A percentile compares a stretch with the other conserved stretches of the same genome.
Conservation (phyloP, 2,797 vertebrate genomes). For the Paguma larvata region DNA sequence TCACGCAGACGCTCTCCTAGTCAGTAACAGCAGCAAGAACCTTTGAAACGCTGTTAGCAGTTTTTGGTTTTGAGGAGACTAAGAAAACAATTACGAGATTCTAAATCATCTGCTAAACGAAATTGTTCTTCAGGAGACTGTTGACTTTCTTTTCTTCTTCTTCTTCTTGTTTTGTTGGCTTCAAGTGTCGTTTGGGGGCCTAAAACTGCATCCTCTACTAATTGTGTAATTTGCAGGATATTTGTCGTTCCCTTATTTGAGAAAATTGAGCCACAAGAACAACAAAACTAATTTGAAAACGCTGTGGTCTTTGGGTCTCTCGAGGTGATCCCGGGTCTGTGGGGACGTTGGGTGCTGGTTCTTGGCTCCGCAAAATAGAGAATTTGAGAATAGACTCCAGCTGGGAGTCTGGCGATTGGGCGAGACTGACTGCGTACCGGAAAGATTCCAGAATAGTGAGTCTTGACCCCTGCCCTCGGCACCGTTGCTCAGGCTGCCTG, state of each 20-base stretch:
- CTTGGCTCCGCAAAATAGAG: not conserved
- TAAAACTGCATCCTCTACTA: not conserved
- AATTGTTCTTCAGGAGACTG: conserved; percentile 38
- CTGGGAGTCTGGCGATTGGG: not conserved
- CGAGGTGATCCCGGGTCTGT: not conserved
- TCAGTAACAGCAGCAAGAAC: conserved; percentile 49
- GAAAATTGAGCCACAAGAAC: not conserved
- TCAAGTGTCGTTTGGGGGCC: not conserved
- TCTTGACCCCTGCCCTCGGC: not conserved
- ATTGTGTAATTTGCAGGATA: not conserved
- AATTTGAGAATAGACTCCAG: not conserved
- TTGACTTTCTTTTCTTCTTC: not conserved
- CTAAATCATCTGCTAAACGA: conserved; percentile 63
- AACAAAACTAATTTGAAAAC: not conserved
- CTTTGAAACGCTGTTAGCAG: conserved; percentile 69
- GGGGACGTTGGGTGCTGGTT: not conserved
- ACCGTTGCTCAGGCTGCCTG: not conserved
- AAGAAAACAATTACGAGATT: conserved; percentile 73
- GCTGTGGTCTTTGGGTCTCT: not conserved
- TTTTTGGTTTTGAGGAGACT: conserved; percentile 64
- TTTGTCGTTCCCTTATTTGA: not conserved
- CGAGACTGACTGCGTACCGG: fast-evolving
- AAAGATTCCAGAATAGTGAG: not conserved
- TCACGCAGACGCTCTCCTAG: conserved; percentile 60
- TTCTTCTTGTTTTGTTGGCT: not conserved